phyloP scores from a whole-genome alignment of 2,797 vertebrate species.

The Cyclopterus lumpus region DNA sequence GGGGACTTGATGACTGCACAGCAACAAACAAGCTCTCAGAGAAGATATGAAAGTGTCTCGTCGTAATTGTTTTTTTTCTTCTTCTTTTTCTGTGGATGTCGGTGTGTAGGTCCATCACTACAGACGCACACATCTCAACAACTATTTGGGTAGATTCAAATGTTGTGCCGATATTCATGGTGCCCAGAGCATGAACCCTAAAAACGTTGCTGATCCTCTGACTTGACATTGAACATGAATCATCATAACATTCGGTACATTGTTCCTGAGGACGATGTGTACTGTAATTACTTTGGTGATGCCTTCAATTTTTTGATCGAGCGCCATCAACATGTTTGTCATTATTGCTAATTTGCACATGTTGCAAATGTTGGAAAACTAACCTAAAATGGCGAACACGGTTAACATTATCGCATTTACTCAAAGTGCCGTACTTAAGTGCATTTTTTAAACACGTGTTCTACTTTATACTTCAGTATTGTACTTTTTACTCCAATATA shows the following conservation, averaged over 20 bases:
- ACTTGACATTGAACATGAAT: conserved; percentile 2
- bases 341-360: not conserved
- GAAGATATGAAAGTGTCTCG: conserved; percentile 30
- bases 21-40: conserved; percentile 42
- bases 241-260: not conserved
- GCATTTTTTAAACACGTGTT: not conserved
- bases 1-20: conserved; percentile 47
- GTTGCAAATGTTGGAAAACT: not conserved
- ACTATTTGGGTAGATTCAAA: not conserved
- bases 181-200: not conserved
- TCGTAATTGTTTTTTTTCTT: not conserved
- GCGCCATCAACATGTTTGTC: not conserved
- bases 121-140: conserved; percentile 1
- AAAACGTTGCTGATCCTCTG: not conserved
- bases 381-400: not conserved
- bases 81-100: not conserved
- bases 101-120: not conserved
- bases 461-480: not conserved
- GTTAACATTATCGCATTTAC: not conserved
- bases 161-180: not conserved
- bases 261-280: not conserved
- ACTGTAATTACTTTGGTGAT: not conserved
- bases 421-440: not conserved
- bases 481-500: not conserved
- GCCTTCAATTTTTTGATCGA: not conserved